Evolutionary conservation across 2,797 vertebrate species (phyloP), one percentile per base, ranked within the genome.

Genomic region (Sebastiscus albofasciatus): DNA sequence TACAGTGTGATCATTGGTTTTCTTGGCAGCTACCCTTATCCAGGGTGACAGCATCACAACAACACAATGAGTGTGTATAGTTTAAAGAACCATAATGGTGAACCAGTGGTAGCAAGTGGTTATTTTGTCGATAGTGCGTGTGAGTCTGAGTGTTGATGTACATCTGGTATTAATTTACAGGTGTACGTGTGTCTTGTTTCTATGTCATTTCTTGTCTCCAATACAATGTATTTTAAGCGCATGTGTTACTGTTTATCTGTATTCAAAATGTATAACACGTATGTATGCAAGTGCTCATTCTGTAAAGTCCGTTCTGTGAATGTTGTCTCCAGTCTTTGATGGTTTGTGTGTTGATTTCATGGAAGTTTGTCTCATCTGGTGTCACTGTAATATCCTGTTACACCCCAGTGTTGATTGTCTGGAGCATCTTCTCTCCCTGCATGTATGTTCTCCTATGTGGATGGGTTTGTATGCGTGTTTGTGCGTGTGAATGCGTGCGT

Each of bases 11-110:
- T 90, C 80, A 80, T 89, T 92, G 92, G 82, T 91, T 93, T 92
- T 91, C 83, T 93, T 69, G 84, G 90, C 91, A 94, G 89, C 90
- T 89, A 14, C 84, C 82, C 79, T 93, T 89, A 90, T 89, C 89
- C 84, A 88, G 82, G 82, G 87, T 90, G 90, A 93, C 91, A 82
- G 83, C 85, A 86, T 85, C 88, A 84, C 85, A 88, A 78, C 88
- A 89, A 74, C 81, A 84, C 70, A 75, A 85, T 86, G 70, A 87
- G 82, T 87, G 89, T 93, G 84, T 89, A 84, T 90, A 91, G 89
- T 87, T 72, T 20, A 80, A 77, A 87, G 71, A 88, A 68, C 56
- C 61, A 84, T 91, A 86, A 82, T 90, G 85, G 81, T 90, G 88
- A 90, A 83, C 77, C 78, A 85, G 86, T 90, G 81, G 75, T 92